Base-by-base conservation (phyloP, 2,888 invertebrate genomes). In the Ligdia adustata region DNA sequence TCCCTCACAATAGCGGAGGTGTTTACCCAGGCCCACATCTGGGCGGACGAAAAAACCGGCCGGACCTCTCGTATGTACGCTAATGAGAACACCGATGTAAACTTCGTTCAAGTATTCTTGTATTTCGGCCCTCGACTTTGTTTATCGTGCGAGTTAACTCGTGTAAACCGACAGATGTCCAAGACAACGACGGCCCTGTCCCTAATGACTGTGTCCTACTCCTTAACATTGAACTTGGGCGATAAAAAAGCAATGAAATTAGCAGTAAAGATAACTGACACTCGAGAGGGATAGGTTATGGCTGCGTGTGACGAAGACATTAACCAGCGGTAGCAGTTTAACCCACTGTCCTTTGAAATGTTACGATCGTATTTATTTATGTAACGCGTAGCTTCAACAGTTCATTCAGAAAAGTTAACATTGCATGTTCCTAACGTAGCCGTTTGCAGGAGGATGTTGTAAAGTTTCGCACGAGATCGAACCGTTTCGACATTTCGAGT, bases 1-100 rank as follows among this genome's bases (percentile, higher is more conserved):
- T 52, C 60, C 59, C 75, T 71, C 72, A 85, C 86, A 84, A 87
- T 79, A 71, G 78, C 61, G 64, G 74, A 69, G 76, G 64, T 82
- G 77, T 83, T 86, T 89, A 71, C 80, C 75, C 78, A 80, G 74
- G 78, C 77, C 80, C 82, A 84, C 90, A 90, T 89, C 89, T 90
- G 90, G 88, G 76, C 81, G 74, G 77, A 79, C 62, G 72, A 80
- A 86, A 83, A 87, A 86, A 83, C 80, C 66, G 68, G 79, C 81
- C 84, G 87, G 85, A 88, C 88, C 81, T 90, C 87, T 88, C 90
- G 78, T 78, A 69, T 69, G 69, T 60, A 64, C 79, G 90, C 86
- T 90, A 90, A 90, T 89, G 79, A 87, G 69, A 69, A 73, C 48
- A 32, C 43, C 38, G 69, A 68, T 67, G 65, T 64, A 60, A 46